Evolutionary conservation across 2,888 invertebrate species (phyloP).

Genomic region (Cantharis rufa): DNA sequence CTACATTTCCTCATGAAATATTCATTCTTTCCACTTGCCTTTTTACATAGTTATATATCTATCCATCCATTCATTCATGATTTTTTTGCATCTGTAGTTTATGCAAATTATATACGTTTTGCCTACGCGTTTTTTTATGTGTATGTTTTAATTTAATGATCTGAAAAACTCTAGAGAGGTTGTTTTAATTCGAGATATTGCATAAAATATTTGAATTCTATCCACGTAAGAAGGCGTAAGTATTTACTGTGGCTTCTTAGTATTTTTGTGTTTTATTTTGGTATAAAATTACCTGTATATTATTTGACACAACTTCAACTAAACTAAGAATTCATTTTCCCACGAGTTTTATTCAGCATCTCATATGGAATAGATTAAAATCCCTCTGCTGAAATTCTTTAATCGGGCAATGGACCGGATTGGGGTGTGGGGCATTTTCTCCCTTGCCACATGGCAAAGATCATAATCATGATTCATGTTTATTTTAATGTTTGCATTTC

Average conservation of each 20-base stretch:
- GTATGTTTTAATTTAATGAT: not conserved
- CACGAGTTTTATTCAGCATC: conserved; percentile 18
- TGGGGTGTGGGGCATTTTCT: conserved; percentile 5
- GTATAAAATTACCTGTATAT: not conserved
- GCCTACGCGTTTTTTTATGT: not conserved
- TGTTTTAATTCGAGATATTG: not conserved
- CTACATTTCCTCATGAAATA: not conserved
- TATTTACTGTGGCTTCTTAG: not conserved
- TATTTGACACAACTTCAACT: not conserved
- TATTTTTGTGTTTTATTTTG: not conserved
- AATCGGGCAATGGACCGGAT: conserved; percentile 18
- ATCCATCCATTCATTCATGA: not conserved
- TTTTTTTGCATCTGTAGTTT: not conserved
- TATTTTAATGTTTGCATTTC: not conserved
- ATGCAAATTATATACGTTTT: not conserved
- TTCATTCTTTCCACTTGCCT: not conserved
- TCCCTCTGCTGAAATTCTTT: conserved; percentile 8
- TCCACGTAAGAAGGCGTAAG: not conserved
- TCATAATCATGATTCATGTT: not conserved
- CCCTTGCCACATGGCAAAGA: not conserved
- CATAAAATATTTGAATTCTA: not conserved
- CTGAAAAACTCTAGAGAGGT: not conserved
- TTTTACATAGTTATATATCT: not conserved
- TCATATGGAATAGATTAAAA: not conserved
- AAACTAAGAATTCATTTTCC: conserved; percentile 9